Percentiles rank a stretch among this genome's conserved stretches.
These are phyloP conservation scores for Cheilosia grossa DNA, from an alignment of 2,888 invertebrate genomes.

Conservation along the genomic window DNA sequence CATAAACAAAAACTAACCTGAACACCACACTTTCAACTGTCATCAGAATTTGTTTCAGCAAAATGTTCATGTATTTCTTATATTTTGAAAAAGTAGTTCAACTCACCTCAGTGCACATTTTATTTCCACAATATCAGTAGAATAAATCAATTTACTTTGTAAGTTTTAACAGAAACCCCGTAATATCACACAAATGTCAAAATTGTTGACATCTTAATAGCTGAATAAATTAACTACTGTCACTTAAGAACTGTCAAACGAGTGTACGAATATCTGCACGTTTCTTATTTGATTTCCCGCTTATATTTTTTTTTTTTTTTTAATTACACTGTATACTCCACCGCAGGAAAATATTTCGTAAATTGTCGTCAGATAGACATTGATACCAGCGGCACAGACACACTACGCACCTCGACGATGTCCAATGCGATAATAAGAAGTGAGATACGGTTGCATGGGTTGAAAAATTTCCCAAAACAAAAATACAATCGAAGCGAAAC, in stretches of 20 bases:
- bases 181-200: constrained; percentile 60
- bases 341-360: constrained; percentile 48
- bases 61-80: not conserved
- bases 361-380: constrained; percentile 40
- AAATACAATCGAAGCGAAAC: constrained; percentile 60
- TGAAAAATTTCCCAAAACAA: constrained; percentile 70
- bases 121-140: constrained; percentile 22
- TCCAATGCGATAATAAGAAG: constrained; percentile 72
- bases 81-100: not conserved
- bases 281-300: constrained; percentile 58
- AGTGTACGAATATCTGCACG: constrained; percentile 22
- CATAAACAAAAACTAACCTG: not conserved
- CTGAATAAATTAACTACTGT: constrained; percentile 21
- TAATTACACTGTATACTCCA: constrained; percentile 21
- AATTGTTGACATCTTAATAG: constrained; percentile 44
- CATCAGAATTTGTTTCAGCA: not conserved
- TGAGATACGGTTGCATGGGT: constrained; percentile 49
- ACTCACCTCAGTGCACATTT: constrained; percentile 74
- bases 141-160: constrained; percentile 1
- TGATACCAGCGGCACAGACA: constrained; percentile 46
- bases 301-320: constrained; percentile 29
- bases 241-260: constrained; percentile 49
- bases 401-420: constrained; percentile 70
- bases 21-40: not conserved
- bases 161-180: constrained; percentile 4